Base-by-base conservation (phyloP, 2,113 vertebrate species). In the Heliornis fulica region DNA sequence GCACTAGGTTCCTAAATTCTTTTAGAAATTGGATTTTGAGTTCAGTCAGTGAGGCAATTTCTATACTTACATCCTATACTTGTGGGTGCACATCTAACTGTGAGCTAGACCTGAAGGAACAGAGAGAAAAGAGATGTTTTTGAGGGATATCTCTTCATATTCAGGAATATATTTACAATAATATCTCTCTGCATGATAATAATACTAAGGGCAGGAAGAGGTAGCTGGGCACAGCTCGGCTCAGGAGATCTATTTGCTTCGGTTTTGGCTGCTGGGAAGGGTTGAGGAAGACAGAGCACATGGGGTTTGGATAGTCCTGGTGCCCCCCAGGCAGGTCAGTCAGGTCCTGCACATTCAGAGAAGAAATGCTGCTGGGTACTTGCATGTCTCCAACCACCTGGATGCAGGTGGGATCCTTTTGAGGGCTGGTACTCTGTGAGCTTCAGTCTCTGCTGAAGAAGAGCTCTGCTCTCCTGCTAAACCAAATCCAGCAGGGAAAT, bases 21-120 rank as follows among this genome's bases (percentile, higher is more conserved):
- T 66, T 91, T 51, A 79, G 66, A 68, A 76, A 83, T 12, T 51
- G 28, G 53, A 65, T 82, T 95, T 80, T 72, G 54, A 79, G 65
- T 79, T 89, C 48, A 54, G 60, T n/a, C 64, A 60, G 43, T 7
- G 43, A 93, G 56, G 21, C n/a, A 78, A 10, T 89, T 89, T 87
- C n/a, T 61, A 63, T 32, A 43, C 46, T 91, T 83, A 53, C 2
- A 1, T 87, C 77, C 81, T 60, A 4, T 87, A 56, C n/a, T 81
- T 81, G 40, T 91, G 53, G 13, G 40, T 26, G n/a, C 87, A 81
- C 93, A 91, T 93, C 84, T 90, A 95, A 65, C 65, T 76, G 20
- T 10, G 36, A 70, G 40, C 14, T 77, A 64, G 72, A 81, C 79
- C 81, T 43, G 69, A 75, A 82, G 45, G 48, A 89, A 89, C 46